Base-by-base conservation (phyloP, 1,140 invertebrate genomes). In the Lycorma delicatula region DNA sequence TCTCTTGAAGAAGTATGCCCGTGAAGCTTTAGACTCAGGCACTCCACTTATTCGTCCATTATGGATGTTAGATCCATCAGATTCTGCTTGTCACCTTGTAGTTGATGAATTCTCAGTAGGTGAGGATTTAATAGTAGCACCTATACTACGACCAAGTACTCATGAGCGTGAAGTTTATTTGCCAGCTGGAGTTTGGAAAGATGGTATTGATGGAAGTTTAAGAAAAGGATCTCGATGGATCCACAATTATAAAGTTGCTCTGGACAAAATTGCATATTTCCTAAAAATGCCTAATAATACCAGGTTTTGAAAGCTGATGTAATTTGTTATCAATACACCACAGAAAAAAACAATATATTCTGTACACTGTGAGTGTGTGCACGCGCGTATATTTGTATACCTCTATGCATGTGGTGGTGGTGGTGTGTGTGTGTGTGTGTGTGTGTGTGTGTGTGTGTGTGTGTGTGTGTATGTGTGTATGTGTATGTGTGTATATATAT, bases 101-200 rank as follows among this genome's bases (percentile, higher is more conserved):
- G 81, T 81, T 31, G 91, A 94, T 65, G 87, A 98, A 68, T 98
- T 97, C 74, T 84, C 89, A 0, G 79, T 97, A 0, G 93, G 94
- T 0, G 85, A 93, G 62, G 87, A 93, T 65, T 74, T 96, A 0
- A 86, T 98, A 12, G 93, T 97, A 0, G 94, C 94, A 0, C 93
- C 93, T 0, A 82, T 97, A 29, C 68, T 97, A 3, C 77, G 86
- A 46, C 75, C 80, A 0, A 83, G 82, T 1, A 77, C 73, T 1
- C 79, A 78, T 31, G 76, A 80, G 52, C 71, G 85, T 62, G 72
- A 77, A 64, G 85, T 95, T 64, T 94, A 94, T 67, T 70, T 94
- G 4, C 91, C 92, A 0, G 81, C 84, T 31, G 91, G 91, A 0
- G 83, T 91, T 5, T 96, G 91, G 91, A 86, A 85, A 64, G 91